These are phyloP conservation scores for Eurypyga helias DNA, from an alignment of 2,113 vertebrate species.

Conservation along the genomic window DNA sequence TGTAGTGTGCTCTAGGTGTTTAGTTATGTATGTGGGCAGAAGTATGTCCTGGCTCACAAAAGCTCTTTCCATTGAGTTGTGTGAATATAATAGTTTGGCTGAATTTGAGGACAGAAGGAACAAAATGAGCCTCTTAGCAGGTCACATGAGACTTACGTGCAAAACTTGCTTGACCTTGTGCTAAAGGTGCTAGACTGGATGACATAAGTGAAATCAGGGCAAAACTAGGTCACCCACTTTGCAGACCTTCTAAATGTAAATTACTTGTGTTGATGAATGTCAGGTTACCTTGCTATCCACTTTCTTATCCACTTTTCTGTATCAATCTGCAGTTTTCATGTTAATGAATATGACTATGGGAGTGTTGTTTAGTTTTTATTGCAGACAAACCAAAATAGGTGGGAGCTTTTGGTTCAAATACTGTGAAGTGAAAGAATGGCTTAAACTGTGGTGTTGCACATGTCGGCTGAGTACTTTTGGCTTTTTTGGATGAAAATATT, in stretches of 20 bases:
- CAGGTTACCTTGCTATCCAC: not conserved
- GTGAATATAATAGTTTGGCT: not conserved
- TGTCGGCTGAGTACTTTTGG: not conserved
- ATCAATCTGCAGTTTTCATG: not conserved
- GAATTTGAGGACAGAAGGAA: not conserved
- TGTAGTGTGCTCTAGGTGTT: not conserved
- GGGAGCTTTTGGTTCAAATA: not conserved
- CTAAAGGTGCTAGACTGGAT: not conserved
- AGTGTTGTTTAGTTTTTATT: not conserved
- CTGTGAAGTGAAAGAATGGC: not conserved
- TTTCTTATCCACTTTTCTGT: not conserved
- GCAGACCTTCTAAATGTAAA: not conserved
- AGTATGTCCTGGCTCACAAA: not conserved
- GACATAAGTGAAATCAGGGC: not conserved
- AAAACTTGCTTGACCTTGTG: not conserved
- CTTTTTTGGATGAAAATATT: not conserved
- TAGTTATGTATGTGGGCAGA: not conserved
- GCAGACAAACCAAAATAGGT: not conserved
- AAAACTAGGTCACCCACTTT: not conserved
- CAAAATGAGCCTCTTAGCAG: not conserved
- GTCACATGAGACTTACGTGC: rapidly evolving
- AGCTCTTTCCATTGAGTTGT: rapidly evolving
- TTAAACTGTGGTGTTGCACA: not conserved
- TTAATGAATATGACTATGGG: not conserved
- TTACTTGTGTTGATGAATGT: not conserved